Evolutionary conservation across 1,140 invertebrate species (phyloP).

Genomic region (Holcopasites calliopsidis): DNA sequence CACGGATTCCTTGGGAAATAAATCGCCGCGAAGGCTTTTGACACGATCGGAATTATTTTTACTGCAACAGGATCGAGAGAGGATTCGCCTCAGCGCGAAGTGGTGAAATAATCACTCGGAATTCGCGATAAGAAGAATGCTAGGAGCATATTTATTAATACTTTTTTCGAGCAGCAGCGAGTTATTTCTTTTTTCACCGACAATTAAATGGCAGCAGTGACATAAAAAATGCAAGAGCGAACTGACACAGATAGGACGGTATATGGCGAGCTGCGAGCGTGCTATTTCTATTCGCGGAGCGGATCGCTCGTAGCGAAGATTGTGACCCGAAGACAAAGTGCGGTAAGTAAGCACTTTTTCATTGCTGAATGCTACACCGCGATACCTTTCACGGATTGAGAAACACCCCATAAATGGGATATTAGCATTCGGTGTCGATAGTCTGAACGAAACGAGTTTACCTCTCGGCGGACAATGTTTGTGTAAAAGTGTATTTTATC

Average conservation of each 20-base stretch:
- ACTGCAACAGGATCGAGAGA: background rate
- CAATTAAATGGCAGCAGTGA: too few relatives aligned
- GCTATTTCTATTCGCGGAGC: constrained; percentile 22
- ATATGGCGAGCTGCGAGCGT: background rate
- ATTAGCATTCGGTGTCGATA: too few relatives aligned
- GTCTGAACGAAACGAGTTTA: too few relatives aligned
- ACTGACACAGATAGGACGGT: constrained; percentile 31
- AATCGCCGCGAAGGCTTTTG: constrained; percentile 13
- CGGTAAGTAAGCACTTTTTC: constrained; percentile 5
- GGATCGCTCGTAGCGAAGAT: background rate
- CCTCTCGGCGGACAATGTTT: too few relatives aligned
- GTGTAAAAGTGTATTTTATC: too few relatives aligned
- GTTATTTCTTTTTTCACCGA: too few relatives aligned
- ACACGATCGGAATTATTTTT: constrained; percentile 17
- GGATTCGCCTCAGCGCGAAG: background rate
- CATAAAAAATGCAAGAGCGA: background rate
- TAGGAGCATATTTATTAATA: too few relatives aligned
- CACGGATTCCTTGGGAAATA: constrained; percentile 23
- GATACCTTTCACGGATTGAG: constrained; percentile 24
- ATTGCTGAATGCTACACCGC: constrained; percentile 15
- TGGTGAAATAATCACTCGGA: background rate
- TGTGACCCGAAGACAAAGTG: constrained; percentile 15
- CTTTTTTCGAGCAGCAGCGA: too few relatives aligned
- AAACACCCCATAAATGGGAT: constrained; percentile 15
- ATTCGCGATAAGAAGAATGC: background rate